phyloP scores from a whole-genome alignment of 2,113 vertebrate species.

The Phylloscopus trochilus region DNA sequence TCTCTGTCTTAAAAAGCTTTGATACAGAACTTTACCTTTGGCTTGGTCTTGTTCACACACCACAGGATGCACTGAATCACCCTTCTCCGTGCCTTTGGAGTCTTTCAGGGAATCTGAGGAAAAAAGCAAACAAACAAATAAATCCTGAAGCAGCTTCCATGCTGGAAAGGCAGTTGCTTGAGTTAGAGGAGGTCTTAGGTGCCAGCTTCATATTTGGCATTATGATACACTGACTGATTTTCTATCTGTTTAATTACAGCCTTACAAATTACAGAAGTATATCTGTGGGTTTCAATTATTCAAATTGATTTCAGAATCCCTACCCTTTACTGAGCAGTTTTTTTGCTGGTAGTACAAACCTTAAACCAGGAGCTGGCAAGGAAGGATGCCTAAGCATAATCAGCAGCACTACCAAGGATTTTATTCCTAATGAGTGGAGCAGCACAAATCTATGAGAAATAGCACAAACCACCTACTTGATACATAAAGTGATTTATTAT shows the following conservation, averaged over 20 bases:
- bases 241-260: not conserved
- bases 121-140: constrained; percentile 26
- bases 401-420: not conserved
- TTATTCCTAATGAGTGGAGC: not conserved
- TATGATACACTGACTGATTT: not conserved
- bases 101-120: constrained; percentile 62
- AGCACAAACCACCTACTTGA: not conserved
- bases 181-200: not conserved
- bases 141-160: not conserved
- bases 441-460: not conserved
- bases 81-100: not conserved
- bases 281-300: constrained; percentile 5
- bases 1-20: not conserved
- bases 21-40: constrained; percentile 51
- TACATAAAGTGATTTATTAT: not conserved
- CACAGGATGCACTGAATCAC: constrained; percentile 11
- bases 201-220: not conserved
- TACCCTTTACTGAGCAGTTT: not conserved
- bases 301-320: not conserved
- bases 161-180: not conserved
- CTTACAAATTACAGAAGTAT: not conserved
- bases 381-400: not conserved
- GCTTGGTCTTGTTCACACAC: constrained; percentile 51
- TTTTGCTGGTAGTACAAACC: not conserved
- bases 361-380: not conserved